Base-by-base conservation (phyloP, 35 echinoderm and acorn worm species). In the Chiridota heheva region DNA sequence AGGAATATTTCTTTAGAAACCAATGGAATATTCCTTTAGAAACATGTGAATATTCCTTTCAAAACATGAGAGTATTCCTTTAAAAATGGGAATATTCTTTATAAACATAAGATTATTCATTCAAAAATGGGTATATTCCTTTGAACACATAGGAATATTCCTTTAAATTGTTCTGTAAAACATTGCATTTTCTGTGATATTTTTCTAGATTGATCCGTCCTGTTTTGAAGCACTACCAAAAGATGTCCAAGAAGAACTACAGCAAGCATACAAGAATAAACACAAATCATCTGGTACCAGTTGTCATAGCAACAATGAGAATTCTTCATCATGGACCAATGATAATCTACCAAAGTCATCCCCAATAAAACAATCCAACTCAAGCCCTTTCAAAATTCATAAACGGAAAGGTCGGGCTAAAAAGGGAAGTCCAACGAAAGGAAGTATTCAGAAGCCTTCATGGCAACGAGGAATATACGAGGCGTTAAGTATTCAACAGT, bases 201-300 rank as follows among this genome's bases (percentile, higher is more conserved):
- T 30, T 46, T 42, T 44, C 36, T 44, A 97, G 93, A 83, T 97
- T 81, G 93, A 97, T 74, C 93, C 88, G 10, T 76, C 76, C 27
- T 97, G 83, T 78, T 58, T 97, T 17, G 93, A 97, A 36, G 93
- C 93, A 4, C 84, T 97, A 0, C 93, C 93, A 29, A 44, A 59
- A 13, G 93, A 97, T 24, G 56, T 97, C 15, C 77, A 88, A 57
- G 47, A 91, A 25, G 93, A 97, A 63, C 38, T 97, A 17, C 68
- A 84, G 44, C 25, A 56, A 13, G 88, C 93, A 6, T 97, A 97
- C 55, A 18, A 81, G 79, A 91, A 18, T 4, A 38, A 33, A 26
- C 40, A 46, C 70, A 60, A 12, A 27, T 30, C 28, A 5, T 7
- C 3, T 18, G 44, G 30, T 35, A 10, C 66, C 33, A n/a, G n/a